Conservation (phyloP, 2,113 vertebrate species). For the Rattus rattus region DNA sequence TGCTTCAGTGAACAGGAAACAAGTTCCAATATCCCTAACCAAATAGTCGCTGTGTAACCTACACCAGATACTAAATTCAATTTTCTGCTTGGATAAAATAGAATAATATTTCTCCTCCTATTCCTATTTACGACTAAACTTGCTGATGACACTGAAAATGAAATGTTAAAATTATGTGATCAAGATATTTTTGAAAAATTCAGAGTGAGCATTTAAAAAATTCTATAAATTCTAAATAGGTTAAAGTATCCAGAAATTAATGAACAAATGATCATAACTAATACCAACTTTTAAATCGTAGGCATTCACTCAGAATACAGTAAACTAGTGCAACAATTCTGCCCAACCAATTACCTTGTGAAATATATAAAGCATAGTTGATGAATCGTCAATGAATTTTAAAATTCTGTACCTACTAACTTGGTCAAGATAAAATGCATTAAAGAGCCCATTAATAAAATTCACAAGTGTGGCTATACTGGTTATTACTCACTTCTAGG, state of each 20-base stretch:
- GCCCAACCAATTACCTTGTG: not conserved
- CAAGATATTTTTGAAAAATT: conserved; percentile 48
- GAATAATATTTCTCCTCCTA: conserved; percentile 64
- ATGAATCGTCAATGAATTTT: conserved; percentile 39
- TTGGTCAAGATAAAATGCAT: not conserved
- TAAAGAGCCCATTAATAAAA: conserved; percentile 21
- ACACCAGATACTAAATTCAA: conserved; percentile 75
- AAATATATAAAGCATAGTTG: not conserved
- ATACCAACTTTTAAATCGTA: conserved; percentile 39
- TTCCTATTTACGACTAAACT: conserved; percentile 56
- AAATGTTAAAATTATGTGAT: conserved; percentile 66
- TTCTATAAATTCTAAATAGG: conserved; percentile 54
- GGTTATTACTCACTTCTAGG: not conserved
- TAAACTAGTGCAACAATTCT: not conserved
- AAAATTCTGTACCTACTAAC: not conserved
- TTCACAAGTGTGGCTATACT: not conserved
- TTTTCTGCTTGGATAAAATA: conserved; percentile 78
- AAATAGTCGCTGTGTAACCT: conserved; percentile 74
- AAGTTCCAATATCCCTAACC: conserved; percentile 66
- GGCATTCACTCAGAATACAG: conserved; percentile 14
- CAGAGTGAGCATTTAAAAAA: conserved; percentile 11
- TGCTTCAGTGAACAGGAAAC: conserved; percentile 70
- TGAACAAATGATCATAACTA: conserved; percentile 12
- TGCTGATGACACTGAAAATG: conserved; percentile 56
- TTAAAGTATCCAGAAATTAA: not conserved